These are phyloP conservation scores for Drosophila rufa DNA, from an alignment of 1,140 invertebrate species.

Conservation along the genomic window DNA sequence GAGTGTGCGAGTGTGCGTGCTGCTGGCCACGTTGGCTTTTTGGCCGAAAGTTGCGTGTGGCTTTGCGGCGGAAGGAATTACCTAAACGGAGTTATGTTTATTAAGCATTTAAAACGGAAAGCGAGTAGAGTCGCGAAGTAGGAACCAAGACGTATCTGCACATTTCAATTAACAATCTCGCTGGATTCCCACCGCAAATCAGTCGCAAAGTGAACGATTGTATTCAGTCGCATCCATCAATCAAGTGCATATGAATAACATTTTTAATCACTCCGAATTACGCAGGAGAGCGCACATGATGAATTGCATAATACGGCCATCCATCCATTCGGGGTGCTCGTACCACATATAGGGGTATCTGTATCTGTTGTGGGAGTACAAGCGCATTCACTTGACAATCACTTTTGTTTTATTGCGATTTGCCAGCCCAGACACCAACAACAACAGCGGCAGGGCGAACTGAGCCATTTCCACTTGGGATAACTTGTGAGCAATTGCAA, in stretches of 20 bases:
- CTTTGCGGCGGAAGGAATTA: conserved; percentile 50
- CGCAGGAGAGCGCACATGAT: conserved; percentile 79
- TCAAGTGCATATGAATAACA: conserved; percentile 75
- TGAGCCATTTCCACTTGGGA: conserved; percentile 81
- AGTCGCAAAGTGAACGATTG: conserved; percentile 51
- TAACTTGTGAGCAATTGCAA: conserved; percentile 83
- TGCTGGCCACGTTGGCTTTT: conserved; percentile 58
- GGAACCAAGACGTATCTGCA: conserved; percentile 5
- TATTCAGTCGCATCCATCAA: conserved; percentile 56
- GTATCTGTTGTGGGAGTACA: conserved; percentile 50
- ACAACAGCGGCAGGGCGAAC: conserved; percentile 58
- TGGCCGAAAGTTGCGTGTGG: conserved; percentile 58
- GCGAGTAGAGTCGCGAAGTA: neutral
- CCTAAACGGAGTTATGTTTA: conserved; percentile 70
- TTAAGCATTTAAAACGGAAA: conserved; percentile 68
- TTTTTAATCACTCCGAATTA: conserved; percentile 79
- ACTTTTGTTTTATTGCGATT: conserved; percentile 82
- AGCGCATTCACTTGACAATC: conserved; percentile 82
- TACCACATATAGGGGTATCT: conserved; percentile 5
- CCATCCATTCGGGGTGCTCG: conserved; percentile 1
- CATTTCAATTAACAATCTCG: conserved; percentile 23
- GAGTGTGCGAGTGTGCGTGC: conserved; percentile 58
- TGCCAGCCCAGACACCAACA: conserved; percentile 53
- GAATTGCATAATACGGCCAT: conserved; percentile 66
- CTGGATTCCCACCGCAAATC: conserved; percentile 32